Evolutionary conservation across 2,113 vertebrate species (phyloP), one percentile per base, ranked within the genome.

Genomic region (Oncorhynchus nerka): DNA sequence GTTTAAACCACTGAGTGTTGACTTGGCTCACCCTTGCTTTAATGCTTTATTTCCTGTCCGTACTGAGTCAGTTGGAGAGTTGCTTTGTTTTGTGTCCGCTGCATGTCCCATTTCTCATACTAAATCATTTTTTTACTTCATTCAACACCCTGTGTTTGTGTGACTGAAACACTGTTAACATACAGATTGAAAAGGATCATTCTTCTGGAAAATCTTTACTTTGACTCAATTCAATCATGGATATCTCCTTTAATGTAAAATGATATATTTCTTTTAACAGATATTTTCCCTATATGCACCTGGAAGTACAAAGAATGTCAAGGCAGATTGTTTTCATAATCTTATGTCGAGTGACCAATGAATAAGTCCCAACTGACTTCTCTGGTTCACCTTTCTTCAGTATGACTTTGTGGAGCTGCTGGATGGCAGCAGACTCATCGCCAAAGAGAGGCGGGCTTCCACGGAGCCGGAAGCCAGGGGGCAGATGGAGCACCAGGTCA

Each of bases 331-430:
- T 6, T 0, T 9, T 39, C 39, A 2, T 39, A 0, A 39, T 39
- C 39, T 39, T 39, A 39, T 39, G 39, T 39, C 7, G 8, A 39
- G 39, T 39, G 15, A 51, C 16, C 13, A 55, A 55, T 55, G 51
- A 55, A 55, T 55, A 55, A 19, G 51, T 19, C 4, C 51, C 51
- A 55, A 19, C 30, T 39, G 55, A 79, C 66, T 16, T 70, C 74
- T 77, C 51, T 74, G 11, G 0, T 76, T 19, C 65, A 71, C 28
- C 3, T 1, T 64, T 88, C 74, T 81, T 22, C 93, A 99, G 98
- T 99, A 99, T 0, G 97, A 99, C 87, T 99, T 99, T 80, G 98
- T 99, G 76, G 97, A 99, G 85, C 94, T 99, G 19, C 86, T 99
- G 89, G 98, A 99, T 4, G 98, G 98, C 86, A 99, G 97, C 88